Conservation (phyloP, 1,140 invertebrate species). For the Tribolium castaneum region DNA sequence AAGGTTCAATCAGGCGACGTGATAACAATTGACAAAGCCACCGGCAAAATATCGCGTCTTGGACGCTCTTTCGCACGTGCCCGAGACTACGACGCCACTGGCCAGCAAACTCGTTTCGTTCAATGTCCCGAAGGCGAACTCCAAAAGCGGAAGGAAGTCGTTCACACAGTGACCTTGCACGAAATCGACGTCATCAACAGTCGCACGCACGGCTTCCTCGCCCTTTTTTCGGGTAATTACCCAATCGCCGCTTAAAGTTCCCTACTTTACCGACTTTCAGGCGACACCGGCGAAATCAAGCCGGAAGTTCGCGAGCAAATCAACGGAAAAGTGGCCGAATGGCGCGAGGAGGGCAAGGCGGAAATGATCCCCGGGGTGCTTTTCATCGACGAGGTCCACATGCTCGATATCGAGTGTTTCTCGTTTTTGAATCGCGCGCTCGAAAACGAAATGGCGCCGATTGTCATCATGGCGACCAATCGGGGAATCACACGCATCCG, state of each 20-base stretch:
- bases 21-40: slow-evolving; percentile 97
- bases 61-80: slow-evolving; percentile 96
- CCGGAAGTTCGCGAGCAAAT: slow-evolving; percentile 98
- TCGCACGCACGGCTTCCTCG: slow-evolving; percentile 96
- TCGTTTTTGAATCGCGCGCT: slow-evolving; percentile 97
- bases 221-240: slow-evolving; percentile 89
- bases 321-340: slow-evolving; percentile 97
- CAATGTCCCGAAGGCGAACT: slow-evolving; percentile 99
- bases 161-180: slow-evolving; percentile 98
- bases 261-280: slow-evolving; percentile 63
- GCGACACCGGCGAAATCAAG: slow-evolving; percentile 99
- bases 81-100: slow-evolving; percentile 96
- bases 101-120: slow-evolving; percentile 88
- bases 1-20: slow-evolving; percentile 97
- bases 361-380: slow-evolving; percentile 97
- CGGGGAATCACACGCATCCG: slow-evolving; percentile 95
- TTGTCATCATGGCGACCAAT: slow-evolving; percentile 99
- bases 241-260: no score
- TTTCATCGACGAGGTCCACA: slow-evolving; percentile 95
- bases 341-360: slow-evolving; percentile 99
- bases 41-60: slow-evolving; percentile 95
- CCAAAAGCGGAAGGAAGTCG: slow-evolving; percentile 98
- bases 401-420: slow-evolving; percentile 99
- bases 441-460: slow-evolving; percentile 96
- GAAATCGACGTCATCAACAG: slow-evolving; percentile 99